Evolutionary conservation across 2,888 invertebrate genomes (phyloP), one percentile per base, ranked within the genome.

Genomic region (Cotesia congregata): DNA sequence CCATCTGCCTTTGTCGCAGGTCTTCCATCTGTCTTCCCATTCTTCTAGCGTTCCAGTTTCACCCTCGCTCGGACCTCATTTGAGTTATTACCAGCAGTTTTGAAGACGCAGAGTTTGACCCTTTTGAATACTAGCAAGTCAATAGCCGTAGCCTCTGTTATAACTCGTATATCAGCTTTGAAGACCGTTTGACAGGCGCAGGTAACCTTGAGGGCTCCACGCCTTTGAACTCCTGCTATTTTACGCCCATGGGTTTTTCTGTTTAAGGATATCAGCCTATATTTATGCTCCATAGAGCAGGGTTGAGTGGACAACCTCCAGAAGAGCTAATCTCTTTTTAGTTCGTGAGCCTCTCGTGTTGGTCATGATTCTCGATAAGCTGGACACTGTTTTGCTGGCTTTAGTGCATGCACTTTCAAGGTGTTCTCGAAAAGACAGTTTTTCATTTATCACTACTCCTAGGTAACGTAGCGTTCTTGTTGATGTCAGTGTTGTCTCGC

Each of bases 181-280:
- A 82, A 81, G n/a, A 82, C 80, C 12, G 82, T 83, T 62, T 80
- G 76, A 41, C 83, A 83, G 0, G 80, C 78, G 64, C 80, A 76
- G 1, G 77, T 41, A 1, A 5, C 41, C 41, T 70, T 72, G 6
- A 83, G 72, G 1, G 82, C 82, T 5, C 77, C 68, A 38, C 79
- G 76, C 30, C 84, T 64, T 59, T 84, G 82, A 30, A 80, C 79
- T 2, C 67, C 60, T 1, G 82, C 71, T 61, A 83, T 80, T 60
- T 71, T 61, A 6, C 77, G 78, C 7, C 79, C 39, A 67, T 80
- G 79, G 1, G 72, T n/a, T 76, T 41, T 79, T 77, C 1, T 59
- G 76, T 38, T 77, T 12, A 1, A 82, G 68, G 50, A 74, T 41
- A 6, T 77, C 75, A 6, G 78, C 79, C 80, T 81, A 80, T 1